A percentile compares a stretch with the other conserved stretches of the same genome.
Conservation (phyloP, 2,888 invertebrate species). For the Caenorhabditis doughertyi region DNA sequence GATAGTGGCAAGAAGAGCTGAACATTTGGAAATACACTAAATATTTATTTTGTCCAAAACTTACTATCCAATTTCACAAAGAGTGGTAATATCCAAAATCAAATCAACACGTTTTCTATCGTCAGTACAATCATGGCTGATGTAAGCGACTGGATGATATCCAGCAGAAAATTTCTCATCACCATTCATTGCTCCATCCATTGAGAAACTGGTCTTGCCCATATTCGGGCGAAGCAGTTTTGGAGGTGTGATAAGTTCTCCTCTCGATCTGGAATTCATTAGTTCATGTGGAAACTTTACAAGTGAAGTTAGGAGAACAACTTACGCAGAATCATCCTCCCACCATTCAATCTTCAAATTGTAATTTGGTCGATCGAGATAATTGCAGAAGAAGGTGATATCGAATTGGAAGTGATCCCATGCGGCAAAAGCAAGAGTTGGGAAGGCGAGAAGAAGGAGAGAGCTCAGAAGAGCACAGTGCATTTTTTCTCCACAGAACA, state of each 20-base stretch:
- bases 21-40: constrained; percentile 10
- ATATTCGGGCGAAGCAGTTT: not conserved
- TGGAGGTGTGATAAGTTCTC: not conserved
- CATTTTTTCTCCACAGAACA: no score
- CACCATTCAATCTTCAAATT: constrained; percentile 29
- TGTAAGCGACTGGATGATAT: not conserved
- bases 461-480: not conserved
- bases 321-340: constrained; percentile 17
- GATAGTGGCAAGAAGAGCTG: constrained; percentile 36
- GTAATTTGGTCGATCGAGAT: not conserved
- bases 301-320: no score
- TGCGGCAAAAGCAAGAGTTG: not conserved
- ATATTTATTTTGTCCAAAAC: not conserved
- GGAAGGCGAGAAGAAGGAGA: not conserved
- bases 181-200: constrained; percentile 24
- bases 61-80: constrained; percentile 37
- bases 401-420: constrained; percentile 51
- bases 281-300: not conserved
- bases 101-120: constrained; percentile 32
- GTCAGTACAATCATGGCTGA: constrained; percentile 37
- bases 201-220: constrained; percentile 32
- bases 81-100: constrained; percentile 2
- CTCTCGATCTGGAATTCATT: not conserved
- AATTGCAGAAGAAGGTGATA: constrained; percentile 36
- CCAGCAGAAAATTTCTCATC: constrained; percentile 25